Conservation (phyloP, 2,797 vertebrate species). For the Rhinoraja longicauda region DNA sequence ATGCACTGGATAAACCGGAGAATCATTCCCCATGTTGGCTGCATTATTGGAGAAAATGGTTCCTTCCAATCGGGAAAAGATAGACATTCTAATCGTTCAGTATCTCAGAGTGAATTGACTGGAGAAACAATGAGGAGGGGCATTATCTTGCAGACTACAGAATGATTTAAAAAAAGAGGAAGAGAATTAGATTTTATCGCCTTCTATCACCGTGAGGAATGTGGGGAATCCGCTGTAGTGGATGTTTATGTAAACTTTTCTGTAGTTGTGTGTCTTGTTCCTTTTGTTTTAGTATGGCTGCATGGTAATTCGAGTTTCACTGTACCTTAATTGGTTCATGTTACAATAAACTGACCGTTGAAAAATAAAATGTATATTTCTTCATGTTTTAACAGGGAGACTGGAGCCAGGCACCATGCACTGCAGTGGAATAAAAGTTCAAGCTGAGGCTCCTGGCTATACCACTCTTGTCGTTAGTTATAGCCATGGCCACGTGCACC, state of each 20-base stretch:
- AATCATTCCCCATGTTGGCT: not conserved
- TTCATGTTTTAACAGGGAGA: constrained; percentile 49
- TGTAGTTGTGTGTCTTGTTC: too few relatives aligned
- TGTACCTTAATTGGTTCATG: too few relatives aligned
- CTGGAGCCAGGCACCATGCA: constrained; percentile 51
- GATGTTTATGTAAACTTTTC: too few relatives aligned
- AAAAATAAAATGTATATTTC: not conserved
- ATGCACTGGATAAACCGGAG: not conserved
- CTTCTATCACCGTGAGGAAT: too few relatives aligned
- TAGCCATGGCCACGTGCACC: constrained; percentile 64
- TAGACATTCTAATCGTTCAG: not conserved
- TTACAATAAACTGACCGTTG: too few relatives aligned
- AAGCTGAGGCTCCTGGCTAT: constrained; percentile 70
- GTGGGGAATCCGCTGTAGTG: too few relatives aligned
- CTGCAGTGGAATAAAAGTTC: constrained; percentile 66
- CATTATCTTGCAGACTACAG: not conserved
- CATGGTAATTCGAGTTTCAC: too few relatives aligned
- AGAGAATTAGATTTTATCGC: too few relatives aligned
- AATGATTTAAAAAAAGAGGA: not conserved
- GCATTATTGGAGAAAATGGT: not conserved
- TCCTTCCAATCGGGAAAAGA: not conserved
- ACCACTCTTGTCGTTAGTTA: constrained; percentile 58
- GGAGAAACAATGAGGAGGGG: not conserved
- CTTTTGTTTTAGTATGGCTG: too few relatives aligned
- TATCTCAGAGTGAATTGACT: not conserved